phyloP scores from a whole-genome alignment of 1,140 invertebrate genomes.

The Cydia pomonella region DNA sequence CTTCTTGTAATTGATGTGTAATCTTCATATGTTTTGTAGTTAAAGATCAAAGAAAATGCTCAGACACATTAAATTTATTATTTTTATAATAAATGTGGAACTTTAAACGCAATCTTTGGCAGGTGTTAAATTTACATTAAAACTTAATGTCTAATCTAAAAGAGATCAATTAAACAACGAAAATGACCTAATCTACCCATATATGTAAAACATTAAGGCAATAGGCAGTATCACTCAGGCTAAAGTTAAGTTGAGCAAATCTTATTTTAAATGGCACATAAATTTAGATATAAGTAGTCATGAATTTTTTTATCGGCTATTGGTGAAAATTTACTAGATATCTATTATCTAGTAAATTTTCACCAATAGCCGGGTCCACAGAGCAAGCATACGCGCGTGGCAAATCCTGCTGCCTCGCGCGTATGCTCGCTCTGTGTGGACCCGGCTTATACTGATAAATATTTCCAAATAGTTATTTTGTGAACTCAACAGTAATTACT shows the following conservation, averaged over 20 bases:
- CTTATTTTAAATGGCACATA: constrained; percentile 32
- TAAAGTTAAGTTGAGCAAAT: constrained; percentile 52
- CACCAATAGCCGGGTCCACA: no score
- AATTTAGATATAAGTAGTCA: background rate
- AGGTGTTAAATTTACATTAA: constrained; percentile 36
- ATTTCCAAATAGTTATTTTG: background rate
- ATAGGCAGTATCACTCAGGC: background rate
- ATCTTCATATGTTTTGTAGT: no score
- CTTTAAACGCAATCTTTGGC: constrained; percentile 58
- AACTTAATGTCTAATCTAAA: constrained; percentile 54
- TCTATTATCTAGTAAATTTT: background rate
- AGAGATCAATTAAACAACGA: constrained; percentile 56
- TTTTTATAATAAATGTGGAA: constrained; percentile 36
- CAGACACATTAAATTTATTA: background rate
- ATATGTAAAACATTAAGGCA: constrained; percentile 8
- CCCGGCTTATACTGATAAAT: no score
- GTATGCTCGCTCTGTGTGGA: no score
- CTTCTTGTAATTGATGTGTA: no score
- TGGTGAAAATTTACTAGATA: no score
- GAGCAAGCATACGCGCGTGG: no score
- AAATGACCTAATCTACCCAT: constrained; percentile 18
- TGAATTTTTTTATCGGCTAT: no score
- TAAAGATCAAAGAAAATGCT: background rate
- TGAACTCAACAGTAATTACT: background rate
- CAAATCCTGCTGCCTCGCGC: no score